phyloP scores from a whole-genome alignment of 2,888 invertebrate genomes.

The Eurois occulta region DNA sequence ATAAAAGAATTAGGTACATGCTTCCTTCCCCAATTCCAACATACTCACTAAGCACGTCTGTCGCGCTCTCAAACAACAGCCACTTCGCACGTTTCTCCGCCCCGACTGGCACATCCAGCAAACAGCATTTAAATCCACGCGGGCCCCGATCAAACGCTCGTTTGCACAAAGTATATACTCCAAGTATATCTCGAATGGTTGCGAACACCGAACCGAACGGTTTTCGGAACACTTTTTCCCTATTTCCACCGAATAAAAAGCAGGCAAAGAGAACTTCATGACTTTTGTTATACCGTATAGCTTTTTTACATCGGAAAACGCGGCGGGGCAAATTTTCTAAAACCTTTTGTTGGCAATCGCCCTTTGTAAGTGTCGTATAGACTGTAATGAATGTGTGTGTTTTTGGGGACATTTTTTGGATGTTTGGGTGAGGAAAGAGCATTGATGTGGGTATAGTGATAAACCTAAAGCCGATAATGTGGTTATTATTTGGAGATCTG shows the following conservation, averaged over 20 bases:
- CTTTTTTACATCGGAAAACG: constrained; percentile 75
- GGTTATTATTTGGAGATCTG: neutral
- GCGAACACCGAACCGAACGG: constrained; percentile 83
- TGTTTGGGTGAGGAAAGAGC: neutral
- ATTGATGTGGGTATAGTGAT: neutral
- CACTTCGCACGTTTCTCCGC: constrained; percentile 29
- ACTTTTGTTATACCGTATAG: constrained; percentile 86
- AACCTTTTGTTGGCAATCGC: constrained; percentile 68
- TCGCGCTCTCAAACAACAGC: constrained; percentile 37
- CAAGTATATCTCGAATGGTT: constrained; percentile 83
- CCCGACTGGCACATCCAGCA: constrained; percentile 54
- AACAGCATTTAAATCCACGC: constrained; percentile 68
- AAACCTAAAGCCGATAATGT: neutral
- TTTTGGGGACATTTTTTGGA: constrained; percentile 38
- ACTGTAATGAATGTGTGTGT: constrained; percentile 59
- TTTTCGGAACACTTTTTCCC: constrained; percentile 88
- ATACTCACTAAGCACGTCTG: constrained; percentile 31
- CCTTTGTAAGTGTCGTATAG: constrained; percentile 65
- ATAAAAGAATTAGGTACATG: neutral
- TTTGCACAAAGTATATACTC: constrained; percentile 88
- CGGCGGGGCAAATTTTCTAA: constrained; percentile 71
- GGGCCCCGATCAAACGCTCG: constrained; percentile 87
- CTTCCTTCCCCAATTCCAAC: neutral
- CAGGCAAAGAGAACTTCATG: constrained; percentile 86
- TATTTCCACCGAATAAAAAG: constrained; percentile 88